phyloP scores from a whole-genome alignment of 2,113 vertebrate genomes.

The Leptobrachium leishanense region DNA sequence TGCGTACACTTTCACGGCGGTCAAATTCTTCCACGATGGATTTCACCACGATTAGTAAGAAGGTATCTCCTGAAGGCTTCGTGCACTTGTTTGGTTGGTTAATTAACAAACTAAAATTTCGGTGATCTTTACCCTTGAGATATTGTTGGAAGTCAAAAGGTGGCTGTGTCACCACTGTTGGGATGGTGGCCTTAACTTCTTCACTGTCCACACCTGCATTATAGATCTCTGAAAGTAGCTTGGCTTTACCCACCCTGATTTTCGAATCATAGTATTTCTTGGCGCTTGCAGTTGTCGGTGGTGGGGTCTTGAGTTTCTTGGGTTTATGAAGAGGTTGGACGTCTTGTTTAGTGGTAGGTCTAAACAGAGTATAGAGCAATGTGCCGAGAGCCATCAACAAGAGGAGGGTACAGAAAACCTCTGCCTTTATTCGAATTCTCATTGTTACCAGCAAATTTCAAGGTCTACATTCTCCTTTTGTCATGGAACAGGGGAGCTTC shows the following conservation, averaged over 20 bases:
- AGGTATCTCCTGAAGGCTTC: conserved; percentile 57
- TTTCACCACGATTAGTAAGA: conserved; percentile 91
- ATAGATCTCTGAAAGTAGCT: conserved; percentile 21
- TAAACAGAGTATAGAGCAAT: conserved; percentile 77
- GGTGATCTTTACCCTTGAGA: conserved; percentile 83
- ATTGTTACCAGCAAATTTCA: conserved; percentile 52
- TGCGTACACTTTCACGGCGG: conserved; percentile 90
- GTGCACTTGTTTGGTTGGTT: conserved; percentile 88
- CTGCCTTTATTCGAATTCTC: conserved; percentile 80
- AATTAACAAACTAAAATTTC: conserved; percentile 84
- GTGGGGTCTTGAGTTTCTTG: conserved; percentile 1
- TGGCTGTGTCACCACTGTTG: conserved; percentile 47
- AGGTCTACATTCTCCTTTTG: conserved; percentile 15
- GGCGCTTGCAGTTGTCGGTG: background rate
- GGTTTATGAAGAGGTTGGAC: conserved; percentile 13
- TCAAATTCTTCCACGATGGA: conserved; percentile 87
- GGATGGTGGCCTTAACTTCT: conserved; percentile 46
- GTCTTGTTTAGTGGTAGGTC: conserved; percentile 23
- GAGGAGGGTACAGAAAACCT: conserved; percentile 80
- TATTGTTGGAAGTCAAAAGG: conserved; percentile 86
- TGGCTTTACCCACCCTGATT: background rate
- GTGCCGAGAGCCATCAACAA: conserved; percentile 74
- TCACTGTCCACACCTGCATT: conserved; percentile 23
- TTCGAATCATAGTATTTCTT: conserved; percentile 7
- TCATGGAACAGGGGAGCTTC: background rate